phyloP scores from a whole-genome alignment of 2,113 vertebrate genomes.

The Eolophus roseicapilla region DNA sequence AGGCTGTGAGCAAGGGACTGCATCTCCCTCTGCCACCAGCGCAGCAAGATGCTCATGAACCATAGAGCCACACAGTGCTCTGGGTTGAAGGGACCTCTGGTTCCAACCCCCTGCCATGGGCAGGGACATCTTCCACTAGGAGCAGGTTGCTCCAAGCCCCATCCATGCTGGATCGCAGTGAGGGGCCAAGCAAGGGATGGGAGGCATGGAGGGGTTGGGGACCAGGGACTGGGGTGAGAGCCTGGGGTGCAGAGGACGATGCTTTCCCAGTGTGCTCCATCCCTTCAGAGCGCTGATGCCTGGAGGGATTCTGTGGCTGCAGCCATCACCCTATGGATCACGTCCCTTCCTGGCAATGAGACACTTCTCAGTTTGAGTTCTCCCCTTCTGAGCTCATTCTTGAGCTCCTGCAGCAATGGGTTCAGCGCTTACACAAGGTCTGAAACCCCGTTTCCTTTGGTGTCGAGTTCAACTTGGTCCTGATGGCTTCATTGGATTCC shows the following conservation, averaged over 20 bases:
- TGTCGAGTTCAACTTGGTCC: not conserved
- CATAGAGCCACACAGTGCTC: not conserved
- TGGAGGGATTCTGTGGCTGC: not conserved
- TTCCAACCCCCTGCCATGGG: not conserved
- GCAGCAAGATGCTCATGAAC: not conserved
- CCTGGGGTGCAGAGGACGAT: accelerated
- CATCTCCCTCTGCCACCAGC: not conserved
- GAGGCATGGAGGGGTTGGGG: accelerated
- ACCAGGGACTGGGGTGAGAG: not conserved
- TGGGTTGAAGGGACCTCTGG: not conserved
- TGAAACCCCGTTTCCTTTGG: accelerated
- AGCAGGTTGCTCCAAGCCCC: not conserved
- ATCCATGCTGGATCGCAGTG: not conserved
- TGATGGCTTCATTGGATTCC: not conserved
- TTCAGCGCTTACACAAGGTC: not conserved
- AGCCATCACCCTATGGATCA: accelerated
- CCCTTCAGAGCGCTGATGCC: accelerated
- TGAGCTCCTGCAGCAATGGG: not conserved
- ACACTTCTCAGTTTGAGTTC: not conserved
- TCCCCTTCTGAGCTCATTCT: not conserved
- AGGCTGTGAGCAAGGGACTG: not conserved
- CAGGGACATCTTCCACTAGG: not conserved
- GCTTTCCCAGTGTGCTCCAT: not conserved
- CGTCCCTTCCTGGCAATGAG: accelerated
- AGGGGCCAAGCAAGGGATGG: accelerated